A percentile compares a stretch with the other conserved stretches of the same genome.
Evolutionary conservation across 1,140 invertebrate genomes (phyloP).

Genomic region (Drosophila persimilis): DNA sequence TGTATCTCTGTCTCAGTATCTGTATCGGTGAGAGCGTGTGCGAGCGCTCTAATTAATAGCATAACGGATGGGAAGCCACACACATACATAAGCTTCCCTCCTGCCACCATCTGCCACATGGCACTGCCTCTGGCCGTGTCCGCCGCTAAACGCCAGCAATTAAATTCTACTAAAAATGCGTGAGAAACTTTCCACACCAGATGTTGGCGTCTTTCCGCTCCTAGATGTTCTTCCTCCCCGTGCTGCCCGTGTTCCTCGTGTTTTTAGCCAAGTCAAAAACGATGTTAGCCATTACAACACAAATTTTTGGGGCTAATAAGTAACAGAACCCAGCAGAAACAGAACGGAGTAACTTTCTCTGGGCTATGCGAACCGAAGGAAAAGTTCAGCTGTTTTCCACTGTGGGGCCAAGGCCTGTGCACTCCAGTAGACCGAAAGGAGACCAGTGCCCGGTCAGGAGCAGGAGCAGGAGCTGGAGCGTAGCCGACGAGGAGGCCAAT

Average conservation of each 20-base stretch:
- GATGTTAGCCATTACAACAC: conserved; percentile 63
- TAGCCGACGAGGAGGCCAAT: conserved; percentile 48
- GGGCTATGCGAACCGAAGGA: conserved; percentile 1
- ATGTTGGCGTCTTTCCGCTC: conserved; percentile 40
- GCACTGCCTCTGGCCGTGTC: neutral
- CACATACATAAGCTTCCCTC: neutral
- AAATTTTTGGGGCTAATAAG: conserved; percentile 58
- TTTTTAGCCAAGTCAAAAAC: conserved; percentile 37
- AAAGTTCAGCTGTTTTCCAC: conserved; percentile 25
- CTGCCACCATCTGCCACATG: too few relatives aligned
- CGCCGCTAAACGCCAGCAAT: conserved; percentile 69
- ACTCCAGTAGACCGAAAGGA: conserved; percentile 10
- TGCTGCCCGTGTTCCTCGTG: neutral
- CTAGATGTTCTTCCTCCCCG: neutral
- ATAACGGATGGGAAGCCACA: conserved; percentile 34
- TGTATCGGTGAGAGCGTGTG: conserved; percentile 4
- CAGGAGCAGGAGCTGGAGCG: too few relatives aligned
- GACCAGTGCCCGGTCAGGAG: conserved; percentile 18
- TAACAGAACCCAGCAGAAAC: neutral
- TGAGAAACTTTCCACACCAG: conserved; percentile 66
- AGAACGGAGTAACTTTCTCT: conserved; percentile 23
- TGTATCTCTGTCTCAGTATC: conserved; percentile 5
- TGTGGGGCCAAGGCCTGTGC: conserved; percentile 58
- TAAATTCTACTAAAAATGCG: conserved; percentile 74
- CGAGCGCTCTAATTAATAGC: conserved; percentile 68